Evolutionary conservation across 1,140 invertebrate genomes (phyloP), one percentile per base, ranked within the genome.

Genomic region (Galleria mellonella): DNA sequence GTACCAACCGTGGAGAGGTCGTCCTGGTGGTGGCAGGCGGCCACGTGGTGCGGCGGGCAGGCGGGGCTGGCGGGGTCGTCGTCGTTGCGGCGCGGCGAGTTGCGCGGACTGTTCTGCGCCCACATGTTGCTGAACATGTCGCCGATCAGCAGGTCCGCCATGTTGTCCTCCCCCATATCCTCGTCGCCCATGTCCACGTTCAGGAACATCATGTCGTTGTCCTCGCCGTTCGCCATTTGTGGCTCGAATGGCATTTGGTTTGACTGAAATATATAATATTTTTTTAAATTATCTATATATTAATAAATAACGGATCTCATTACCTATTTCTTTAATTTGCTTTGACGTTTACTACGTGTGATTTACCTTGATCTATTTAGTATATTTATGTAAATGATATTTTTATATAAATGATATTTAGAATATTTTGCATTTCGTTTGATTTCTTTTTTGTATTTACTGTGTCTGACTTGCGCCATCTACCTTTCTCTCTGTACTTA

Each of bases 161-260:
- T 92, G 65, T 93, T 92, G 55, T 90, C 89, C 87, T 92, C 91
- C 44, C 89, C 91, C 63, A 93, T 94, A 27, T 91, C 92, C 61
- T 93, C 92, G 30, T 90, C 92, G 11, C 88, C 87, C 88, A 94
- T 93, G 60, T 94, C 92, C 61, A 90, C 87, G 47, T 92, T 72
- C 14, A 89, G 89, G 53, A 94, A 90, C 15, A 95, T 82, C 68
- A 83, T 76, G 60, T 94, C 94, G 65, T 94, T 93, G 17, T 91
- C 92, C 55, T 93, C 92, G 39, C 91, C 90, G 56, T 90, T 92
- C 57, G 92, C 92, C 57, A 93, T 92, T 55, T 94, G 93, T 53
- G 92, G 91, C 62, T 94, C 93, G 86, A 95, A 96, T 39, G 94
- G 92, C 41, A 93, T 94, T 70, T 95, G 95, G 37, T 94, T 94